phyloP scores from a whole-genome alignment of 2,113 vertebrate species.

The Panthera leo region DNA sequence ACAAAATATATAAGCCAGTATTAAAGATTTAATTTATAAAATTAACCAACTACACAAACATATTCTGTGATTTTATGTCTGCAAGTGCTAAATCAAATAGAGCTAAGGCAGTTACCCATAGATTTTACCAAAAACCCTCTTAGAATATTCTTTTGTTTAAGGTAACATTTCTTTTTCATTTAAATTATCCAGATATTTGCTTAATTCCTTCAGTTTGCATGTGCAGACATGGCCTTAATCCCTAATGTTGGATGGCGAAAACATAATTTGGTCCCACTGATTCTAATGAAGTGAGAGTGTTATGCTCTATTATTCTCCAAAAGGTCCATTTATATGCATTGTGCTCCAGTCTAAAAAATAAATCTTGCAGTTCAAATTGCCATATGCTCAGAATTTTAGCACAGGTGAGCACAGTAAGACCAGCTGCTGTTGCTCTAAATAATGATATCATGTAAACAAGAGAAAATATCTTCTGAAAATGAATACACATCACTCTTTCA shows the following conservation, averaged over 20 bases:
- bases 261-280: accelerated
- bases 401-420: conserved; percentile 21
- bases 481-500: background rate
- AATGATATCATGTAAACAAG: background rate
- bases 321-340: background rate
- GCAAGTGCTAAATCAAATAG: background rate
- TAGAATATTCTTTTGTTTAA: conserved; percentile 27
- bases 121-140: background rate
- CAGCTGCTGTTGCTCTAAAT: background rate
- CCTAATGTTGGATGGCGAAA: background rate
- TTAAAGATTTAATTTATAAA: conserved; percentile 13
- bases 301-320: background rate
- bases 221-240: background rate
- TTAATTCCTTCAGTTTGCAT: conserved; percentile 26
- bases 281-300: background rate
- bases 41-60: background rate
- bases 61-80: background rate
- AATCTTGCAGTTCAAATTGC: conserved; percentile 17
- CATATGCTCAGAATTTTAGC: background rate
- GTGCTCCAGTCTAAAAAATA: background rate
- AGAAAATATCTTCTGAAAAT: background rate
- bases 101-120: background rate
- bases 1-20: background rate
- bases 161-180: background rate
- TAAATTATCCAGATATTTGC: conserved; percentile 3